phyloP scores from a whole-genome alignment of 2,888 invertebrate genomes.

The Parthenolecanium corni region DNA sequence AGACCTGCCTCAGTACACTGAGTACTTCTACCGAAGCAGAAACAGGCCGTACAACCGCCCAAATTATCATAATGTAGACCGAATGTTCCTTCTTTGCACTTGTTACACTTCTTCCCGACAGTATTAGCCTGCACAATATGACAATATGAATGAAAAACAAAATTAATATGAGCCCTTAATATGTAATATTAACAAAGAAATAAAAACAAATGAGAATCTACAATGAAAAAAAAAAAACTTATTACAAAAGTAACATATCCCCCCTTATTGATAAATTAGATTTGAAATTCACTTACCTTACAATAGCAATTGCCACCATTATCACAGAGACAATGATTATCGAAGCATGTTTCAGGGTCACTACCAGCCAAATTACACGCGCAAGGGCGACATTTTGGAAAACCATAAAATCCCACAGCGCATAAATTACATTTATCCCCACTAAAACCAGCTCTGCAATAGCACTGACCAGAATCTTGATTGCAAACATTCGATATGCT shows the following conservation, averaged over 20 bases:
- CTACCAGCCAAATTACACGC: slow-evolving; percentile 62
- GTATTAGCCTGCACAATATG: slow-evolving; percentile 55
- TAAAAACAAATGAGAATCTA: background rate
- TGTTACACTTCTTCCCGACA: slow-evolving; percentile 69
- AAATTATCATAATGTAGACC: slow-evolving; percentile 66
- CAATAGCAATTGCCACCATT: slow-evolving; percentile 74
- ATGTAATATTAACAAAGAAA: no score
- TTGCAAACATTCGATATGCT: slow-evolving; percentile 56
- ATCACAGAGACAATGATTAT: slow-evolving; percentile 58
- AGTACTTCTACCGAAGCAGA: slow-evolving; percentile 82
- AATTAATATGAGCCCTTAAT: no score
- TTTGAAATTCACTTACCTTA: slow-evolving; percentile 60
- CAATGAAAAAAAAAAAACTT: background rate
- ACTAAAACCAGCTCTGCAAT: slow-evolving; percentile 60
- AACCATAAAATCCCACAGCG: slow-evolving; percentile 74
- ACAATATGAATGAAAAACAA: slow-evolving; percentile 26
- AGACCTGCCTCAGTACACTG: slow-evolving; percentile 69
- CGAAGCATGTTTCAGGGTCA: slow-evolving; percentile 38
- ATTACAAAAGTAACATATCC: no score
- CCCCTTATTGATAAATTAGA: no score
- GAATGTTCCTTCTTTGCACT: slow-evolving; percentile 75
- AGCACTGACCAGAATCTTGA: slow-evolving; percentile 56
- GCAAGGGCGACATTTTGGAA: slow-evolving; percentile 53
- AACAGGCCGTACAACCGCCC: slow-evolving; percentile 86
- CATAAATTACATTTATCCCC: slow-evolving; percentile 73